Evolutionary conservation across 2,113 vertebrate genomes (phyloP).

Genomic region (Cacatua alba): DNA sequence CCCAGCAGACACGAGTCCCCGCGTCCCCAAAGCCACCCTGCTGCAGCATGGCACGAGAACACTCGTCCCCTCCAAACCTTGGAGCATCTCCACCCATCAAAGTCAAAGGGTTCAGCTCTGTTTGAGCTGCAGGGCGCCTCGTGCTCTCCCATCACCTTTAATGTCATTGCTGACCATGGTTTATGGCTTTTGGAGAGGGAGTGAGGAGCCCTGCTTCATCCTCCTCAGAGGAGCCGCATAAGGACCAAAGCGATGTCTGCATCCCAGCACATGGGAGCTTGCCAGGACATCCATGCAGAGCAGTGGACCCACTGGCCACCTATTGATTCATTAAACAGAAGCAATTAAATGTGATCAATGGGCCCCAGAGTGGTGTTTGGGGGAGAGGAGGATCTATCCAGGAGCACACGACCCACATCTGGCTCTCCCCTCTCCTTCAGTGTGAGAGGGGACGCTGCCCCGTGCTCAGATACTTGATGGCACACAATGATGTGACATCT

Average conservation of each 20-base stretch:
- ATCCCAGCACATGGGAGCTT: fast-evolving
- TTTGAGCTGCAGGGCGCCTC: background rate
- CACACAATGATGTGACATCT: background rate
- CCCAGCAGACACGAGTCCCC: background rate
- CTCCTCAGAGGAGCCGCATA: background rate
- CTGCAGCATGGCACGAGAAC: fast-evolving
- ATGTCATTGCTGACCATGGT: fast-evolving
- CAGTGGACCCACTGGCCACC: background rate
- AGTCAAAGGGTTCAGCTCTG: background rate
- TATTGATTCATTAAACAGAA: background rate
- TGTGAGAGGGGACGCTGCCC: background rate
- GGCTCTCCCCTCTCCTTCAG: background rate
- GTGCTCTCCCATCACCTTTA: background rate
- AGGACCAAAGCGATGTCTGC: background rate
- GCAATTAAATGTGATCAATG: background rate
- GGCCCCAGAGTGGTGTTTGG: background rate
- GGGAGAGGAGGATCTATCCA: background rate
- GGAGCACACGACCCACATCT: background rate
- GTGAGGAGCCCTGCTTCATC: background rate
- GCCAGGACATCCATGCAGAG: background rate
- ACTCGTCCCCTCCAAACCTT: background rate
- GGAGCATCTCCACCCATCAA: background rate
- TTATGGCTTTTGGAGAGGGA: background rate
- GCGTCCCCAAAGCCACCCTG: fast-evolving
- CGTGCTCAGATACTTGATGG: background rate